A percentile compares a stretch with the other conserved stretches of the same genome.
Conservation (phyloP, 2,113 vertebrate genomes). For the Ramphastos sulfuratus region DNA sequence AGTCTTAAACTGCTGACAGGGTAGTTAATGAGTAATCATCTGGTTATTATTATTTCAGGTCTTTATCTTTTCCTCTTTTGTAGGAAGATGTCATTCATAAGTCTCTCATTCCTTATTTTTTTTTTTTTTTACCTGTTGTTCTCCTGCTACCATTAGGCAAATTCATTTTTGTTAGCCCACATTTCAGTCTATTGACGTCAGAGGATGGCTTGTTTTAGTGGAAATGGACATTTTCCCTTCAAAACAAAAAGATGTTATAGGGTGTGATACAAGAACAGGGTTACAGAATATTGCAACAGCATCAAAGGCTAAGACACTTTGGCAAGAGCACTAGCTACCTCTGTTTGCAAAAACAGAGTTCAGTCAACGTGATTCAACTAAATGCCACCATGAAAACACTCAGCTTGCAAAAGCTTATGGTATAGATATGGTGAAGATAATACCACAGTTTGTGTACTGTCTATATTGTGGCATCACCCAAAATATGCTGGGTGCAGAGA, state of each 20-base stretch:
- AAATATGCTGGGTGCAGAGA: not conserved
- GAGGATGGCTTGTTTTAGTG: constrained; percentile 33
- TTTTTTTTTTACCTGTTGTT: not conserved
- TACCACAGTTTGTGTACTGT: not conserved
- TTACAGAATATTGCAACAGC: constrained; percentile 13
- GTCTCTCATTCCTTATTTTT: not conserved
- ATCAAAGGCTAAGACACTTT: constrained; percentile 54
- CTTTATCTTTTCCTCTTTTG: constrained; percentile 79
- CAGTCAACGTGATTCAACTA: constrained; percentile 1
- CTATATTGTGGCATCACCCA: not conserved
- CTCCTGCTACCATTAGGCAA: not conserved
- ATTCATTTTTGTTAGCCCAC: constrained; percentile 57
- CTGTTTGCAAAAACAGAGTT: constrained; percentile 38
- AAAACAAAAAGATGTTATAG: constrained; percentile 40
- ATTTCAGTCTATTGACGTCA: constrained; percentile 36
- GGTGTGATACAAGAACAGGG: constrained; percentile 50
- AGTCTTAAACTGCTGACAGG: constrained; percentile 68
- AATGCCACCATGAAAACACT: not conserved
- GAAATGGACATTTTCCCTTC: constrained; percentile 24
- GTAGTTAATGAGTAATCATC: constrained; percentile 58
- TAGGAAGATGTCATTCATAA: constrained; percentile 74
- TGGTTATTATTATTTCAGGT: constrained; percentile 83
- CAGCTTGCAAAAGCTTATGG: not conserved
- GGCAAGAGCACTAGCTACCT: not conserved
- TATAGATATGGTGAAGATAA: not conserved